Evolutionary conservation across 1,140 invertebrate genomes (phyloP).

Genomic region (Coenobita brevimanus): DNA sequence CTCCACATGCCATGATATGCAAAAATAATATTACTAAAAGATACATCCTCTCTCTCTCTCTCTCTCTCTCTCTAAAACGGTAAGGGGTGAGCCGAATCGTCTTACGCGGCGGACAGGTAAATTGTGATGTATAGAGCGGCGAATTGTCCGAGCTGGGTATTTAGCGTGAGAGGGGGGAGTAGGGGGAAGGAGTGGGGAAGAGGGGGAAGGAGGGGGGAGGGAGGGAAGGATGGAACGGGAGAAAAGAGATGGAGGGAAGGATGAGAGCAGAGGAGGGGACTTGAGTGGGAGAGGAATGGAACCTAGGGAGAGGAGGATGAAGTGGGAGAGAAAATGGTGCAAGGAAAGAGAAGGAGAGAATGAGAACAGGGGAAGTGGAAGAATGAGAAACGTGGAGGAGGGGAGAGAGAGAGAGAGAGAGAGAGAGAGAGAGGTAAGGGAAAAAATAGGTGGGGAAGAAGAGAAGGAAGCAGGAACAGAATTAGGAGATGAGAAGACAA

Average conservation of each 20-base stretch:
- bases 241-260: neutral
- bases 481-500: no score
- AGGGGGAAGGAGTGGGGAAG: neutral
- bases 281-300: neutral
- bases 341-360: neutral
- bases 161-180: neutral
- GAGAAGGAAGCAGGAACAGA: no score
- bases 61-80: neutral
- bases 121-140: constrained; percentile 22
- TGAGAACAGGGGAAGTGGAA: neutral
- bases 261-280: neutral
- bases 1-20: no score
- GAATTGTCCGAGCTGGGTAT: neutral
- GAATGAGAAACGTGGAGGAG: neutral
- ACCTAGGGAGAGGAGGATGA: neutral
- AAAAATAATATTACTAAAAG: no score
- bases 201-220: neutral
- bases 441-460: no score
- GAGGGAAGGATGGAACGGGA: neutral
- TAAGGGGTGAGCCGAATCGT: neutral
- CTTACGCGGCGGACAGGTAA: constrained; percentile 33
- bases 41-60: no score
- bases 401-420: neutral
- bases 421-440: no score
- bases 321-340: neutral